These are phyloP conservation scores for Acyrthosiphon pisum DNA, from an alignment of 1,140 invertebrate species.

Conservation along the genomic window DNA sequence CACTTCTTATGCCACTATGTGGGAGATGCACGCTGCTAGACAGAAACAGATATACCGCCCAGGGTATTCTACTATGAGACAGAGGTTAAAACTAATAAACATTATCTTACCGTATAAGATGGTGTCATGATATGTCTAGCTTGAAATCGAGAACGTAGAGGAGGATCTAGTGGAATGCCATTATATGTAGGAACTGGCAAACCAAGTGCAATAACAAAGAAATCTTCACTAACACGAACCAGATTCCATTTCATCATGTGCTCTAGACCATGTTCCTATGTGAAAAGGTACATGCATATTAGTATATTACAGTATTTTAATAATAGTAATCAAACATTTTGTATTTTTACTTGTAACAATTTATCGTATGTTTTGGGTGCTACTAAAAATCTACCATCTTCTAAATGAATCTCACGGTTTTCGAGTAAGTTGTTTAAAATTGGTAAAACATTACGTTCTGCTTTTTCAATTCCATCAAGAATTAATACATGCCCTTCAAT, in stretches of 20 bases:
- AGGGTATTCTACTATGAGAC: too few species aligned
- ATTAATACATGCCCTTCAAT: slow-evolving; percentile 86
- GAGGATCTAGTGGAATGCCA: slow-evolving; percentile 95
- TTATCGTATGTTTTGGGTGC: slow-evolving; percentile 89
- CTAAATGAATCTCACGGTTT: slow-evolving; percentile 97
- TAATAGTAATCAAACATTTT: slow-evolving; percentile 56
- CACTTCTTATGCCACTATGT: too few species aligned
- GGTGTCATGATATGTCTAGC: slow-evolving; percentile 78
- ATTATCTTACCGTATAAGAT: slow-evolving; percentile 69
- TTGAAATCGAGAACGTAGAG: slow-evolving; percentile 93
- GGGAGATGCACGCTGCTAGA: too few species aligned
- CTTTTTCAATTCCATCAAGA: slow-evolving; percentile 97
- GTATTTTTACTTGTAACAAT: slow-evolving; percentile 75
- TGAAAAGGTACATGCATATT: slow-evolving; percentile 53
- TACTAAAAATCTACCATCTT: slow-evolving; percentile 94
- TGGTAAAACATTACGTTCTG: slow-evolving; percentile 94
- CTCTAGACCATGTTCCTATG: slow-evolving; percentile 76
- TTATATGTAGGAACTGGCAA: slow-evolving; percentile 80
- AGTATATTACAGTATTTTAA: background rate
- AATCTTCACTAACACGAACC: slow-evolving; percentile 88
- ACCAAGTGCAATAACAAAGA: slow-evolving; percentile 89
- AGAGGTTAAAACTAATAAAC: background rate
- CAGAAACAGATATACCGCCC: too few species aligned
- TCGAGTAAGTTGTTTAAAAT: slow-evolving; percentile 98
- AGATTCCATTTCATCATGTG: slow-evolving; percentile 87